Evolutionary conservation across 1,140 invertebrate genomes (phyloP).

Genomic region (Achroia grisella): DNA sequence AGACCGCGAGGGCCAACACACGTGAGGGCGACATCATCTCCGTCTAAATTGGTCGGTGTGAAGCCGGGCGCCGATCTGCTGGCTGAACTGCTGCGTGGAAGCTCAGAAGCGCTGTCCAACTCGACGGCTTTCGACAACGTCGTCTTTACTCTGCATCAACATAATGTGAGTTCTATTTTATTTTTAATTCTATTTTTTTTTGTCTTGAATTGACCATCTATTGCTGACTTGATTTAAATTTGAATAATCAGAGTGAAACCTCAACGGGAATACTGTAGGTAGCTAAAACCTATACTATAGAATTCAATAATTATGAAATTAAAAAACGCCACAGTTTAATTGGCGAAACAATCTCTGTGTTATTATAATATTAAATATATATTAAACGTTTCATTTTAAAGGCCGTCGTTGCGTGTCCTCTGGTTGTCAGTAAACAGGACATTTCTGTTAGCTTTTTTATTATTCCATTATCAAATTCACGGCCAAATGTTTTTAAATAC

Average conservation of each 20-base stretch:
- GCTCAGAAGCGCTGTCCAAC: conserved; percentile 81
- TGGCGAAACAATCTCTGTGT: too few relatives aligned
- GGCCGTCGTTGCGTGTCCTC: too few relatives aligned
- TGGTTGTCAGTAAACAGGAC: conserved; percentile 1
- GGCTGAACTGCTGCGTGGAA: conserved; percentile 82
- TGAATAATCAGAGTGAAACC: too few relatives aligned
- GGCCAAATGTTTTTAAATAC: conserved; percentile 40
- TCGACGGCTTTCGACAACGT: conserved; percentile 68
- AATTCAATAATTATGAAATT: too few relatives aligned
- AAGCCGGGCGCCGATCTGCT: conserved; percentile 81
- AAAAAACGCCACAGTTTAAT: too few relatives aligned
- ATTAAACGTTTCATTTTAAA: too few relatives aligned
- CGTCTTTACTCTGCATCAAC: conserved; percentile 63
- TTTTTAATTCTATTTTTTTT: not conserved
- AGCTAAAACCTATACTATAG: too few relatives aligned
- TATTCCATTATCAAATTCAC: conserved; percentile 47
- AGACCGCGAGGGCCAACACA: conserved; percentile 68
- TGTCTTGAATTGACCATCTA: not conserved
- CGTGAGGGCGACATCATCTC: conserved; percentile 85
- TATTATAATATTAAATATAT: too few relatives aligned
- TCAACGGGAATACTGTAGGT: too few relatives aligned
- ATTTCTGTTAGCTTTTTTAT: conserved; percentile 29
- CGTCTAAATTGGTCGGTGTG: conserved; percentile 81
- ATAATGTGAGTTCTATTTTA: conserved; percentile 67
- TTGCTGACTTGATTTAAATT: too few relatives aligned